Evolutionary conservation across 1,140 invertebrate genomes (phyloP).

Genomic region (Pseudomyrmex concolor): DNA sequence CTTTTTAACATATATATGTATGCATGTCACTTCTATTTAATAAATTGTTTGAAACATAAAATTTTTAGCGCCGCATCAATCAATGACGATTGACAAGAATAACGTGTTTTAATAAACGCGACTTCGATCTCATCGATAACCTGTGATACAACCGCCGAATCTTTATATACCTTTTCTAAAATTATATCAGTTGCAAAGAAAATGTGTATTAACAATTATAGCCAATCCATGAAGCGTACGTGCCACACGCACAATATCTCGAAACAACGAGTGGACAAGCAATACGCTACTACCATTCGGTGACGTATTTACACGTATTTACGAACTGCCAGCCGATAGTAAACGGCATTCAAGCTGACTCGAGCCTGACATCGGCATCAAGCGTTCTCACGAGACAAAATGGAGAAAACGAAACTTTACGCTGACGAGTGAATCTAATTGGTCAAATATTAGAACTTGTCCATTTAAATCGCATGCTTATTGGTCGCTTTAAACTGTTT

Average conservation of each 20-base stretch:
- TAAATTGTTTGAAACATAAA: not conserved
- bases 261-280: constrained; percentile 41
- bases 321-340: too few relatives aligned
- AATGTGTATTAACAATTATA: constrained; percentile 59
- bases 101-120: not conserved
- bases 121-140: not conserved
- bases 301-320: not conserved
- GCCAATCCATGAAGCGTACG: constrained; percentile 78
- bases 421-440: too few relatives aligned
- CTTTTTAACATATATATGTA: not conserved
- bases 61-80: not conserved
- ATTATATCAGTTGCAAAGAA: constrained; percentile 63
- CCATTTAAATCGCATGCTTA: too few relatives aligned
- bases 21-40: too few relatives aligned
- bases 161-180: constrained; percentile 54
- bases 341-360: too few relatives aligned
- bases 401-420: too few relatives aligned
- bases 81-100: not conserved
- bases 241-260: constrained; percentile 72
- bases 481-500: too few relatives aligned
- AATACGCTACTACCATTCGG: not conserved
- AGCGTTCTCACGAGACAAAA: too few relatives aligned
- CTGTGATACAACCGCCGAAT: not conserved
- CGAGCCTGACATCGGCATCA: too few relatives aligned
- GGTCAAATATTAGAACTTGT: too few relatives aligned